phyloP scores from a whole-genome alignment of 2,797 vertebrate genomes.

The Tenualosa ilisha region DNA sequence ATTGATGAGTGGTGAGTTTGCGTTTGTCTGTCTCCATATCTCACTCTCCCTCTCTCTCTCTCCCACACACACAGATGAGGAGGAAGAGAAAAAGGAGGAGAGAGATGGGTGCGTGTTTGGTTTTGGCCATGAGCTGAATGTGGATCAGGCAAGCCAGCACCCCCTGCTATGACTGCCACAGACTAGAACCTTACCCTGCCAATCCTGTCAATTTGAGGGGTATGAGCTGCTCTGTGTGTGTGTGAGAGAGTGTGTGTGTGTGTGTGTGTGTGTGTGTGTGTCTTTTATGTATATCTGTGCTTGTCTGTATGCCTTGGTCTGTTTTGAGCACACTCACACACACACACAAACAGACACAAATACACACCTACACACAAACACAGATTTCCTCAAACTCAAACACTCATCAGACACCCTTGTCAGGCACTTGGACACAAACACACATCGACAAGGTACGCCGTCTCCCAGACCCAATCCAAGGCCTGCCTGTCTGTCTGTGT shows the following conservation, averaged over 20 bases:
- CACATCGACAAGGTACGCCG: not conserved
- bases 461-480: not conserved
- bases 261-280: not conserved
- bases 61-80: not conserved
- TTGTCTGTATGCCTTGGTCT: not conserved
- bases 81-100: not conserved
- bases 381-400: not conserved
- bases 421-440: not conserved
- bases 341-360: not conserved
- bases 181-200: not conserved
- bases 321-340: not conserved
- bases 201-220: conserved; percentile 8
- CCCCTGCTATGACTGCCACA: not conserved
- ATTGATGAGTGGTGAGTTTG: not conserved
- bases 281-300: too few relatives aligned
- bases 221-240: not conserved
- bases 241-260: not conserved
- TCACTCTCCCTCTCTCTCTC: not conserved
- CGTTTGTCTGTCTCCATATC: not conserved
- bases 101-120: not conserved
- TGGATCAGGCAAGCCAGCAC: not conserved
- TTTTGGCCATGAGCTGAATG: not conserved
- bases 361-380: not conserved
- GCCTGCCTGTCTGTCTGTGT: too few relatives aligned
- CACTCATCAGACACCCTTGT: not conserved